Conservation (phyloP, 2,113 vertebrate species). For the Petrocephalus microphthalmus region DNA sequence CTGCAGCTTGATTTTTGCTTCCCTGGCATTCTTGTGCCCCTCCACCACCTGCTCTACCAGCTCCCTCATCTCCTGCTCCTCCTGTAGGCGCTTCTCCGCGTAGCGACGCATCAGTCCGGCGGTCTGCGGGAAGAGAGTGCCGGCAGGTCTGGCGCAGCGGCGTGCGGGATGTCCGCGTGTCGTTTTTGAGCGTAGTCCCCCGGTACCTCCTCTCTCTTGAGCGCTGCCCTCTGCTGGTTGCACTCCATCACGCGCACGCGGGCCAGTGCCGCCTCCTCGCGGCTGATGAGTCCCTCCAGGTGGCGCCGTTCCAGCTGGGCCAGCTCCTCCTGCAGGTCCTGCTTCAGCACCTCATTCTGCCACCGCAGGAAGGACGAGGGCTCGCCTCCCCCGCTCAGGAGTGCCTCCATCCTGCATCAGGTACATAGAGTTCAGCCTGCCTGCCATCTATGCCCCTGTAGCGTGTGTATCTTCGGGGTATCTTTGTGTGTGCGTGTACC, state of each 20-base stretch:
- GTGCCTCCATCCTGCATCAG: constrained; percentile 49
- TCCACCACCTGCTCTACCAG: constrained; percentile 72
- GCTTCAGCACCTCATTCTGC: constrained; percentile 73
- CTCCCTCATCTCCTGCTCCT: constrained; percentile 68
- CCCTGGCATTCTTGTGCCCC: constrained; percentile 72
- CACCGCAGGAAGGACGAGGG: constrained; percentile 72
- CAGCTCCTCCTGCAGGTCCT: constrained; percentile 66
- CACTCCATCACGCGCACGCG: constrained; percentile 57
- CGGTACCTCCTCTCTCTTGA: constrained; percentile 68
- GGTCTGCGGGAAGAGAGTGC: constrained; percentile 51
- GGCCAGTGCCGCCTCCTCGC: constrained; percentile 68
- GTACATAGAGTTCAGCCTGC: not conserved
- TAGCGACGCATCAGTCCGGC: constrained; percentile 62
- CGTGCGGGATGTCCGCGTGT: not conserved
- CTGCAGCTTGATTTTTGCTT: constrained; percentile 64
- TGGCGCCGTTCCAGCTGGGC: constrained; percentile 55
- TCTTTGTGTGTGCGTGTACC: constrained; percentile 56
- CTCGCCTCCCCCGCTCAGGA: constrained; percentile 65
- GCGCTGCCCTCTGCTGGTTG: constrained; percentile 67
- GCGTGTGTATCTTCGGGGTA: not conserved
- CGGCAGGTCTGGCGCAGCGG: not conserved
- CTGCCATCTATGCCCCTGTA: not conserved
- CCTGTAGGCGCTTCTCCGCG: constrained; percentile 60
- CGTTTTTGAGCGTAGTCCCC: not conserved
- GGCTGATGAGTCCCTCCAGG: constrained; percentile 70